Evolutionary conservation across 2,113 vertebrate genomes (phyloP).

Genomic region (Nyctereutes procyonoides): DNA sequence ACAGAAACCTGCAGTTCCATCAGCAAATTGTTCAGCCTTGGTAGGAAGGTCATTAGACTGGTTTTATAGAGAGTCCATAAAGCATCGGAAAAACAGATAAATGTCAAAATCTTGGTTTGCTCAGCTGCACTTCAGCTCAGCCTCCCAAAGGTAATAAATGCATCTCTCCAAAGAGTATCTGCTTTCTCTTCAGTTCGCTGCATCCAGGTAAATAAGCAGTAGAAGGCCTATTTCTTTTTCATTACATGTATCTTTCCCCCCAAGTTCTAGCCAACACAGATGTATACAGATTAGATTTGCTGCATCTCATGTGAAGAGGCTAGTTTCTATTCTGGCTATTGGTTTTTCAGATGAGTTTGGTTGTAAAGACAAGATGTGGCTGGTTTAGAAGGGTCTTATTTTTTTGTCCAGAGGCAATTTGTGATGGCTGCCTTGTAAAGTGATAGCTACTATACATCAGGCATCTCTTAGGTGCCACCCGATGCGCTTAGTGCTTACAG

Average conservation of each 20-base stretch:
- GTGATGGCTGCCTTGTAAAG: not conserved
- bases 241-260: not conserved
- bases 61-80: conserved; percentile 67
- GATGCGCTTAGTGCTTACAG: not conserved
- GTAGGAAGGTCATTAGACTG: conserved; percentile 57
- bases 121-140: conserved; percentile 40
- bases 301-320: not conserved
- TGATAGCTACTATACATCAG: not conserved
- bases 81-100: conserved; percentile 71
- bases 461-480: not conserved
- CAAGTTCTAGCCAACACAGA: not conserved
- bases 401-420: conserved; percentile 23
- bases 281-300: not conserved
- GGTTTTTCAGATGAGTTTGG: not conserved
- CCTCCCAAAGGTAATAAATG: conserved; percentile 54
- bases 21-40: conserved; percentile 55
- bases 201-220: not conserved
- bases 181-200: conserved; percentile 28
- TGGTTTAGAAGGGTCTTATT: conserved; percentile 5
- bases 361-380: conserved; percentile 1
- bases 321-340: not conserved
- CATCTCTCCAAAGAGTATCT: conserved; percentile 47
- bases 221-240: not conserved
- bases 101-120: conserved; percentile 58
- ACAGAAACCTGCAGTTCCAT: conserved; percentile 61